Conservation (phyloP, 2,113 vertebrate species). For the Osmerus mordax region DNA sequence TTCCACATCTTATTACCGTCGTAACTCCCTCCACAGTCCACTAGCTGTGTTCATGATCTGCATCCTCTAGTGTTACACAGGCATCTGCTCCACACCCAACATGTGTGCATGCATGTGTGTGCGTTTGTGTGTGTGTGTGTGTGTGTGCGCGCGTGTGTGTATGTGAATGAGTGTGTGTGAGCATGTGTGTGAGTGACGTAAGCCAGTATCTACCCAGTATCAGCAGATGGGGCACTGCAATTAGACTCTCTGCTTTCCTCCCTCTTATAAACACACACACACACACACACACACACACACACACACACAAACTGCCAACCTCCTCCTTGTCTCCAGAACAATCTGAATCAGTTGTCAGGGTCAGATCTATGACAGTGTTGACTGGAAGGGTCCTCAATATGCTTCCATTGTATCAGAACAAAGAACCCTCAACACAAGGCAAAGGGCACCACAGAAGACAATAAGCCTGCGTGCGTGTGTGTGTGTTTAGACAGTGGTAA, state of each 20-base stretch:
- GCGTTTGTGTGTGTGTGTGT: neutral
- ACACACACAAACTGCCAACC: constrained; percentile 18
- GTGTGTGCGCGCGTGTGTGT: constrained; percentile 1
- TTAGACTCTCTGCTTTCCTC: constrained; percentile 42
- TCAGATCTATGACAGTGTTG: constrained; percentile 59
- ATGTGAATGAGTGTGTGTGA: constrained; percentile 21
- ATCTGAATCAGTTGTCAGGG: constrained; percentile 45
- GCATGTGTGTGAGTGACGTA: constrained; percentile 23
- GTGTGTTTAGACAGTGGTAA: constrained; percentile 35
- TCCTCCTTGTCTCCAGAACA: constrained; percentile 54
- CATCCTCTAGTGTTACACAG: constrained; percentile 56
- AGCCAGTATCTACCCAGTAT: constrained; percentile 18
- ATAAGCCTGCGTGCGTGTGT: constrained; percentile 30
- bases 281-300: neutral
- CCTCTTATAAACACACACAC: neutral
- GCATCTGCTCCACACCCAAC: constrained; percentile 56
- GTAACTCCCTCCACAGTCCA: constrained; percentile 30
- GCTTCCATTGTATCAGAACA: constrained; percentile 62
- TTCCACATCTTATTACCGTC: neutral
- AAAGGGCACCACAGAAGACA: constrained; percentile 62
- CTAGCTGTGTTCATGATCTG: constrained; percentile 38
- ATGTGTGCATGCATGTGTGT: constrained; percentile 31
- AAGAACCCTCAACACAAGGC: constrained; percentile 54
- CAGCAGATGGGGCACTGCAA: constrained; percentile 55
- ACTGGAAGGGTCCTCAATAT: constrained; percentile 64